A percentile compares a stretch with the other conserved stretches of the same genome.
phyloP scores from a whole-genome alignment of 2,888 invertebrate species.

The Peribatodes rhomboidaria region DNA sequence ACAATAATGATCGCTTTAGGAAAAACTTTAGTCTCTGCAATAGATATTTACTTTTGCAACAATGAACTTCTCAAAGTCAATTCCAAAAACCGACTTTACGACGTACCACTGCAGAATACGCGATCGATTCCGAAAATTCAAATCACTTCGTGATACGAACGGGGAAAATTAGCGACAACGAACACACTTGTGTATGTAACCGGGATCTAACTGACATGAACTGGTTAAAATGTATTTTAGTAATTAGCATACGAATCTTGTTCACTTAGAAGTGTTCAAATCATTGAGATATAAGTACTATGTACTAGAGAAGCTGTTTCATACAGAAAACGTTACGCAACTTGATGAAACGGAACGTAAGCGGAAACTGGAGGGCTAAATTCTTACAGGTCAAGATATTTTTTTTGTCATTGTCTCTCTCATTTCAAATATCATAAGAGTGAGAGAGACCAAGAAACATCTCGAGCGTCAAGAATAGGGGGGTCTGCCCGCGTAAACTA shows the following conservation, averaged over 20 bases:
- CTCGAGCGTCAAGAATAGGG: no score
- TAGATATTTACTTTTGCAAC: neutral
- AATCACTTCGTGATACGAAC: slow-evolving; percentile 3
- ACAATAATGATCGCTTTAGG: neutral
- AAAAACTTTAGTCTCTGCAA: neutral
- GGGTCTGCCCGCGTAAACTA: no score
- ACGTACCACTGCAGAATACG: slow-evolving; percentile 1
- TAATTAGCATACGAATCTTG: neutral
- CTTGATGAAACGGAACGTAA: no score
- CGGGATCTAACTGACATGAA: neutral
- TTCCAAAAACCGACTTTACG: slow-evolving; percentile 10
- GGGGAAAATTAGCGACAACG: neutral
- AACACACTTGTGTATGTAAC: neutral
- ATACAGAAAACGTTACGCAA: no score
- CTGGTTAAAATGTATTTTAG: slow-evolving; percentile 11
- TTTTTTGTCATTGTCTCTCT: no score
- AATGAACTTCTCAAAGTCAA: neutral
- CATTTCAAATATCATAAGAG: no score
- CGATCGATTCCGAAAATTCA: slow-evolving; percentile 10
- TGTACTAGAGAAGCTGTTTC: no score
- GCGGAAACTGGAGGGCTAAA: no score
- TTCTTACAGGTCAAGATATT: no score
- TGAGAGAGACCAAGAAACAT: no score
- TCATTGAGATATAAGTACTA: no score
- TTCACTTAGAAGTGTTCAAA: neutral